Percentiles rank a stretch among this genome's conserved stretches.
These are phyloP conservation scores for Diglossa cyanea DNA, from an alignment of 2,797 vertebrate genomes.

Conservation along the genomic window DNA sequence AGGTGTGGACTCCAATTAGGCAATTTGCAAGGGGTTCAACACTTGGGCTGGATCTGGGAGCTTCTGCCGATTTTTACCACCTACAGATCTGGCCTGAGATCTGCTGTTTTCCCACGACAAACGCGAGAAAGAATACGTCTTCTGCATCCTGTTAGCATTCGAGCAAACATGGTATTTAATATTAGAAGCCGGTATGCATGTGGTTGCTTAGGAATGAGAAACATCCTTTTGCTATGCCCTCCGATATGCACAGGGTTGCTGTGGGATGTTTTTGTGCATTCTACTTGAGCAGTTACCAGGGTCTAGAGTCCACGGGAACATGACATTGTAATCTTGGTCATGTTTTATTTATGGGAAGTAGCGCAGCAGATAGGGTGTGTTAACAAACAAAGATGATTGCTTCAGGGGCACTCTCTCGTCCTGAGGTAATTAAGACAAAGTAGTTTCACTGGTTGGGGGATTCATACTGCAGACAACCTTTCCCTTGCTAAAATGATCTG, in stretches of 20 bases:
- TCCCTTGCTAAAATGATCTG: slow-evolving; percentile 66
- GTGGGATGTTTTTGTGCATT: slow-evolving; percentile 75
- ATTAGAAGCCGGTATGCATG: slow-evolving; percentile 42
- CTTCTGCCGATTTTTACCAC: neutral
- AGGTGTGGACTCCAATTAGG: neutral
- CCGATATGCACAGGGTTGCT: slow-evolving; percentile 50
- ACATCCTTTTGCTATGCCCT: slow-evolving; percentile 62
- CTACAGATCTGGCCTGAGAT: neutral
- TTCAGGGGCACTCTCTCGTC: slow-evolving; percentile 81
- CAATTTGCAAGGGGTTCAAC: neutral
- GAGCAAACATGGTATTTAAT: slow-evolving; percentile 25
- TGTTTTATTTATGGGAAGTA: slow-evolving; percentile 86
- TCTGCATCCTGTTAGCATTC: neutral
- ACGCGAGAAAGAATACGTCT: slow-evolving; percentile 5
- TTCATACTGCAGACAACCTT: slow-evolving; percentile 70
- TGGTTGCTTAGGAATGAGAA: slow-evolving; percentile 59
- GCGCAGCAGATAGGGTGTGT: slow-evolving; percentile 80
- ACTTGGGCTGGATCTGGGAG: neutral
- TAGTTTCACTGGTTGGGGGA: slow-evolving; percentile 76
- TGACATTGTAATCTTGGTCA: slow-evolving; percentile 84
- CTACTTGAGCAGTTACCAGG: slow-evolving; percentile 72
- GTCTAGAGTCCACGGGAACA: slow-evolving; percentile 77
- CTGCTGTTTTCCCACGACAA: neutral
- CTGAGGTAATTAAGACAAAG: slow-evolving; percentile 88
- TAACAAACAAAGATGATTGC: slow-evolving; percentile 89